Evolutionary conservation across 1,140 invertebrate species (phyloP).

Genomic region (Spodoptera litura): DNA sequence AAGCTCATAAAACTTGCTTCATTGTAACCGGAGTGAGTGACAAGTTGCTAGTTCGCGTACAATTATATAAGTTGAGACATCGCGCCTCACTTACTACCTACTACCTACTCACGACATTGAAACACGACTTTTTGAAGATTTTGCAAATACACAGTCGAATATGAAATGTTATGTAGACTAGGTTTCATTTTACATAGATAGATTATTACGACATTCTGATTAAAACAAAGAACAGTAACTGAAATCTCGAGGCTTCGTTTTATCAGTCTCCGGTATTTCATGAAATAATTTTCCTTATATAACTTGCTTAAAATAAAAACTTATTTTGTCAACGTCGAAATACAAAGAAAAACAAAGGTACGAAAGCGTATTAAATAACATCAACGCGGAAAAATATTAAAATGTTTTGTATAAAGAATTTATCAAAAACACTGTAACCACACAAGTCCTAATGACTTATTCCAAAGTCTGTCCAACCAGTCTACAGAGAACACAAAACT

Average conservation of each 20-base stretch:
- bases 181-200: neutral
- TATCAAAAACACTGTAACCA: neutral
- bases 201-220: no score
- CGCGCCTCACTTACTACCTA: neutral
- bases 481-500: conserved; percentile 14
- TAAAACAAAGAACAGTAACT: no score
- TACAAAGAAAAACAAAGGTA: no score
- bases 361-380: no score
- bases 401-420: no score
- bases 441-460: conserved; percentile 21
- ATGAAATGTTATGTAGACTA: neutral
- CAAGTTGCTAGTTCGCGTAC: conserved; percentile 25
- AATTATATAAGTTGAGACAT: conserved; percentile 20
- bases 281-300: no score
- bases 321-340: no score
- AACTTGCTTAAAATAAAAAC: no score
- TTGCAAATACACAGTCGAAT: neutral
- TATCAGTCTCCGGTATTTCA: no score
- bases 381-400: no score
- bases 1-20: conserved; percentile 26
- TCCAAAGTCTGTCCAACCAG: neutral
- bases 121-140: neutral
- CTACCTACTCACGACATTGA: neutral
- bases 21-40: conserved; percentile 16
- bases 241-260: no score